Evolutionary conservation across 2,888 invertebrate genomes (phyloP), one percentile per base, ranked within the genome.

Genomic region (Drosophila pseudotakahashii): DNA sequence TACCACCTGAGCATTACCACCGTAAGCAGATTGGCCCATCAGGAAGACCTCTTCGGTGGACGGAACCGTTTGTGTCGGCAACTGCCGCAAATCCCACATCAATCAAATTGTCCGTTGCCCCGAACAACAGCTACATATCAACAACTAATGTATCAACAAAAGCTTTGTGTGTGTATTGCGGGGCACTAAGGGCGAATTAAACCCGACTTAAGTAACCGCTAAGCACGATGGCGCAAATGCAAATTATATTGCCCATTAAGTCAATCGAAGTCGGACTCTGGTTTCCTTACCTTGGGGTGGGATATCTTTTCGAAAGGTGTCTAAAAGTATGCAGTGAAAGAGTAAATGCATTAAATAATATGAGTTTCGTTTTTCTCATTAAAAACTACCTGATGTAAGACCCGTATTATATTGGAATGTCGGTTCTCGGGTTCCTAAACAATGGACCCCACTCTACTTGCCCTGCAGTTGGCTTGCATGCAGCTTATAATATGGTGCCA

Each of bases 1-100:
- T 47, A 14, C 9, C 45, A 26, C n/a, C 26, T 45, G 9, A 45
- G 47, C 30, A 16, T 16, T 14, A 11, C 16, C 11, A 11, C 13
- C 16, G 4, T 48, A 16, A 16, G 48, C 16, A 48, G 34, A 48
- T 47, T 30, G 47, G 10, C 11, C 16, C 11, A 16, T 7, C 34
- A 19, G 34, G 19, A 19, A 3, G 34, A 19, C 32, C 48, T 2
- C 34, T 13, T 26, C 3, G 26, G n/a, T 13, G 45, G 45, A 47
- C 26, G 14, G 26, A 9, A 13, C 13, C 4, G 57, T 55, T 73
- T 67, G 68, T 57, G 66, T 41, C 59, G 64, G 64, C 89, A 85
- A 83, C 76, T 89, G 87, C 81, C 80, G 67, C 84, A 89, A 90
- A 81, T 90, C 89, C 89, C 89, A 89, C 87, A 89, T 89, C 89